Conservation (phyloP, 2,113 vertebrate genomes). For the Mesitornis unicolor region DNA sequence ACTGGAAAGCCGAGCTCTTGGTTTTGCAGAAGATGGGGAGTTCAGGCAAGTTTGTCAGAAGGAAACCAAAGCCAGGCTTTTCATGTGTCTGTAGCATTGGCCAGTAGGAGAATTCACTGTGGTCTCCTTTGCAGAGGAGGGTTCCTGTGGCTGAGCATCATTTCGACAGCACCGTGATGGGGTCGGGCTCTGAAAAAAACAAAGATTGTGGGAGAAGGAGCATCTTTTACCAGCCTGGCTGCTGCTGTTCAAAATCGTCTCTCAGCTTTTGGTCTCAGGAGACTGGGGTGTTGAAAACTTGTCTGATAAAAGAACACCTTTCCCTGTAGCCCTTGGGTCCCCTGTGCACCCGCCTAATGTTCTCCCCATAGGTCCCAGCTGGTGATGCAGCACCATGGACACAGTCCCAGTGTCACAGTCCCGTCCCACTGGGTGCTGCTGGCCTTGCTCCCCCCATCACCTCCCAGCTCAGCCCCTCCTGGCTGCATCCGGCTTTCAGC, state of each 20-base stretch:
- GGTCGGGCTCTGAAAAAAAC: neutral
- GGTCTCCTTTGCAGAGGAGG: neutral
- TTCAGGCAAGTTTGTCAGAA: neutral
- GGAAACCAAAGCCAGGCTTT: neutral
- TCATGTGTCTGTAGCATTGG: accelerated
- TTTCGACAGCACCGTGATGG: accelerated
- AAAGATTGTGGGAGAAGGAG: neutral
- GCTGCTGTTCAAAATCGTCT: neutral
- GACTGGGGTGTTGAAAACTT: neutral
- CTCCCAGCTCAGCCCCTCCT: neutral
- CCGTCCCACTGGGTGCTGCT: neutral
- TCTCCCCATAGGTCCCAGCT: neutral
- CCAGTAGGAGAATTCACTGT: neutral
- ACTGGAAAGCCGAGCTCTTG: neutral
- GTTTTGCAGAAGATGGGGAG: neutral
- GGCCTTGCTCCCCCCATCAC: neutral
- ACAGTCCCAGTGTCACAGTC: neutral
- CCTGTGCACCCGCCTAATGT: accelerated
- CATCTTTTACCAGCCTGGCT: neutral
- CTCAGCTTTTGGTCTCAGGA: neutral
- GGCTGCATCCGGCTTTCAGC: neutral
- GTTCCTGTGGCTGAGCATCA: neutral
- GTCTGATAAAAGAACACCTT: neutral
- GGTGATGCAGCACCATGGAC: neutral
- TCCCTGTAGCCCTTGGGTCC: neutral